A percentile compares a stretch with the other conserved stretches of the same genome.
Conservation (phyloP, 2,888 invertebrate genomes). For the Aethes cnicana region DNA sequence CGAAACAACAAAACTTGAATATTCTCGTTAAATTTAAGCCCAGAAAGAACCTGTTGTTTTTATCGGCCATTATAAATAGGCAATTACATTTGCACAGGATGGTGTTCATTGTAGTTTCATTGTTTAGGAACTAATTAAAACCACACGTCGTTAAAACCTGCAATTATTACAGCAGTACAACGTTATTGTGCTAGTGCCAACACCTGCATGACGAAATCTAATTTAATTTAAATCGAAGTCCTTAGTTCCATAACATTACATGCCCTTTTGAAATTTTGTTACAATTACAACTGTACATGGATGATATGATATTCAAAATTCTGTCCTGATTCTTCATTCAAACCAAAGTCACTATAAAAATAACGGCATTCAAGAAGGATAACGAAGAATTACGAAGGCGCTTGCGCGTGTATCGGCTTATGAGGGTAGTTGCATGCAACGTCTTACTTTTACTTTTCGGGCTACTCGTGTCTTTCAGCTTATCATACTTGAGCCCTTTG, state of each 20-base stretch:
- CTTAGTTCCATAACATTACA: too few species aligned
- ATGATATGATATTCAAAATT: background rate
- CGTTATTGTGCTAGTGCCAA: too few species aligned
- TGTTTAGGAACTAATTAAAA: too few species aligned
- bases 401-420: conserved; percentile 21
- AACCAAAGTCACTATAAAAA: conserved; percentile 41
- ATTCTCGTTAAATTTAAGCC: conserved; percentile 4
- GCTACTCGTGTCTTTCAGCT: background rate
- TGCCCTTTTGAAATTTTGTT: too few species aligned
- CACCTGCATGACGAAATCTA: too few species aligned
- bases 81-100: too few species aligned
- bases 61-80: background rate
- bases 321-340: conserved; percentile 4
- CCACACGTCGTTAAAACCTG: too few species aligned
- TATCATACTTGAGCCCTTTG: background rate
- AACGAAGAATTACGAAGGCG: conserved; percentile 36
- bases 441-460: conserved; percentile 28
- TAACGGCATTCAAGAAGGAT: conserved; percentile 50
- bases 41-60: background rate
- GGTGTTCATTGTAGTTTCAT: too few species aligned
- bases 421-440: conserved; percentile 19
- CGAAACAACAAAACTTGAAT: conserved; percentile 7
- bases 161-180: too few species aligned
- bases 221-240: too few species aligned
- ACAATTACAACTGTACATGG: too few species aligned